Evolutionary conservation across 2,113 vertebrate genomes (phyloP).

Genomic region (Mus musculus): GRCm39 chr11:92402501-92403000

Average conservation of each 20-base stretch:
- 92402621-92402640: background rate
- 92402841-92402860: background rate
- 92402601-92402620: background rate
- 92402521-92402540: background rate
- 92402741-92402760: background rate
- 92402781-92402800: background rate
- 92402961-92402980: background rate
- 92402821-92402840: background rate
- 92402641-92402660: background rate
- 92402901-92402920: background rate
- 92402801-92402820: background rate
- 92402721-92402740: background rate
- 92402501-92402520: background rate
- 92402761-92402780: background rate
- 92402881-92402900: background rate
- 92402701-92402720: background rate
- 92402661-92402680: background rate
- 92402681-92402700: background rate
- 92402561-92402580: background rate
- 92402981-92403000: background rate
- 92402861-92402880: background rate
- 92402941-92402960: background rate
- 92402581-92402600: background rate
- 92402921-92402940: background rate
- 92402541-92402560: background rate